Evolutionary conservation across 2,797 vertebrate genomes (phyloP).

Genomic region (Halcyon chelicuti): DNA sequence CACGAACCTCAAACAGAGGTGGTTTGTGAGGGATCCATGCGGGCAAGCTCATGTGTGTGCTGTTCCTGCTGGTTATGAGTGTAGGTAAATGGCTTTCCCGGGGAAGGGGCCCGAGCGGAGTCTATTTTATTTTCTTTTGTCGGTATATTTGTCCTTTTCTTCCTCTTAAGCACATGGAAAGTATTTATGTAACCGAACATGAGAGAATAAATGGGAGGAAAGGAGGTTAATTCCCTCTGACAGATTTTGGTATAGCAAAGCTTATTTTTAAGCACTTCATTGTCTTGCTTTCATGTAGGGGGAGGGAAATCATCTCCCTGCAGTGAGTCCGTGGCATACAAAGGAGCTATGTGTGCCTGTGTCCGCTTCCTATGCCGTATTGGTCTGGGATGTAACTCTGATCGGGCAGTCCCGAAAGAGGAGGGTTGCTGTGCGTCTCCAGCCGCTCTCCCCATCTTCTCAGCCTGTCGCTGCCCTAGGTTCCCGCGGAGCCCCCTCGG

Average conservation of each 20-base stretch:
- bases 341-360: neutral
- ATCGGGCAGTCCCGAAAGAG: neutral
- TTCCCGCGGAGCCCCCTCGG: neutral
- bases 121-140: neutral
- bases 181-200: neutral
- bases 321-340: neutral
- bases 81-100: neutral
- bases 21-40: neutral
- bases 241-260: neutral
- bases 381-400: neutral
- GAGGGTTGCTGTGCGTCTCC: neutral
- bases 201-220: neutral
- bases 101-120: neutral
- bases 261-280: neutral
- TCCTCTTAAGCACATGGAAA: neutral
- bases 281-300: neutral
- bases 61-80: accelerated
- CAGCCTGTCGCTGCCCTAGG: neutral
- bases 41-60: neutral
- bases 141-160: neutral
- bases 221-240: neutral
- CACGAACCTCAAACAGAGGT: neutral
- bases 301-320: neutral
- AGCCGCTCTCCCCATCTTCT: neutral
- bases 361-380: accelerated